A percentile compares a stretch with the other conserved stretches of the same genome.
These are phyloP conservation scores for Hoplodrina blanda DNA, from an alignment of 2,888 invertebrate genomes.

Conservation along the genomic window DNA sequence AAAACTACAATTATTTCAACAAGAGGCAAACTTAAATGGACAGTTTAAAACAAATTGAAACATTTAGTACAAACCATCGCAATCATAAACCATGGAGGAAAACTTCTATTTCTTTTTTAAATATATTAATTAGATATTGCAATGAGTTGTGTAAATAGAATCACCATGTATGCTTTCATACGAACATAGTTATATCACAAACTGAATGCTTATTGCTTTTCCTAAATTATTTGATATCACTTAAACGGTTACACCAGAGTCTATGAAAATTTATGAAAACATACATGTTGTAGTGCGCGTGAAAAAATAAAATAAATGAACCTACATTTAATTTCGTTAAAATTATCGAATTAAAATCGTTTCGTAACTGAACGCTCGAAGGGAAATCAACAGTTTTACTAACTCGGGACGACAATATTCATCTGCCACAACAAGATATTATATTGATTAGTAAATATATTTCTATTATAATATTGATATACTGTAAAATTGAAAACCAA, in stretches of 20 bases:
- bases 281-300: conserved; percentile 57
- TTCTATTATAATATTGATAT: conserved; percentile 50
- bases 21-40: conserved; percentile 79
- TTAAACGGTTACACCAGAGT: conserved; percentile 38
- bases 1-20: conserved; percentile 70
- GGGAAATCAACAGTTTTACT: conserved; percentile 46
- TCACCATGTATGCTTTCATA: conserved; percentile 67
- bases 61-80: conserved; percentile 80
- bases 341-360: conserved; percentile 63
- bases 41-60: conserved; percentile 85
- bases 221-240: conserved; percentile 29
- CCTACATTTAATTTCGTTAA: conserved; percentile 61
- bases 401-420: conserved; percentile 42
- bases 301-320: conserved; percentile 54
- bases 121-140: conserved; percentile 72
- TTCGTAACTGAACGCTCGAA: conserved; percentile 63
- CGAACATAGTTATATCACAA: conserved; percentile 48
- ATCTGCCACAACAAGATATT: conserved; percentile 41
- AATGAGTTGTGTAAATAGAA: conserved; percentile 68
- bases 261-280: conserved; percentile 63
- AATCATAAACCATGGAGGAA: conserved; percentile 74
- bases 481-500: conserved; percentile 45
- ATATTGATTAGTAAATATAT: conserved; percentile 59
- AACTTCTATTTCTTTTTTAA: conserved; percentile 65
- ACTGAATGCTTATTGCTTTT: conserved; percentile 59